Evolutionary conservation across 2,888 invertebrate species (phyloP), one percentile per base, ranked within the genome.

Genomic region (Xanthia togata): DNA sequence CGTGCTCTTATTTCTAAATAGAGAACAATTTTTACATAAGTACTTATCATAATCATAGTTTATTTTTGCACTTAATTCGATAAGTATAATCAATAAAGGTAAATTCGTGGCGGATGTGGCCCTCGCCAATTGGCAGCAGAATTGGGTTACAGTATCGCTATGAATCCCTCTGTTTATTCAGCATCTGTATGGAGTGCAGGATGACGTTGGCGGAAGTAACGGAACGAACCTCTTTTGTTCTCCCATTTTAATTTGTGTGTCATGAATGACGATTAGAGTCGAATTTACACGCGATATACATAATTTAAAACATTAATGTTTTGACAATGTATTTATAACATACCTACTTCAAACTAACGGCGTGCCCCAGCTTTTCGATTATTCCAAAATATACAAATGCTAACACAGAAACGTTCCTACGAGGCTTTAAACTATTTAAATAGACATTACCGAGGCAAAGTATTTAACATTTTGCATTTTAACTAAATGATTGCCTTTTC

Each of bases 121-220:
- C 76, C 72, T 88, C 86, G 89, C 88, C 88, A 90, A 90, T 86
- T 88, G 88, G 86, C 88, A 87, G 79, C 87, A 77, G 86, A 86
- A 85, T 89, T 90, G 87, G 91, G 92, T 90, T 90, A 88, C 75
- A 87, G 86, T 87, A 87, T 90, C 82, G 83, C 87, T 87, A 87
- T 87, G 82, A 77, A 82, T 83, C 83, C 76, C 71, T 89, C 89
- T 91, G 87, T 91, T 90, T 89, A 90, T 92, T 89, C 89, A 90
- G 87, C 88, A 89, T 89, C 90, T 88, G 88, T 87, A 85, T 86
- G 79, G 85, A 87, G 73, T 82, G 81, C 82, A 89, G 81, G 73
- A 84, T 92, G 91, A 93, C 92, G 92, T 90, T 86, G 88, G 83
- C 93, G 93, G 93, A 93, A 91, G 88, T 93, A 93, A 93, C 93